Evolutionary conservation across 2,888 invertebrate genomes (phyloP), one percentile per base, ranked within the genome.

Genomic region (Vanessa cardui): DNA sequence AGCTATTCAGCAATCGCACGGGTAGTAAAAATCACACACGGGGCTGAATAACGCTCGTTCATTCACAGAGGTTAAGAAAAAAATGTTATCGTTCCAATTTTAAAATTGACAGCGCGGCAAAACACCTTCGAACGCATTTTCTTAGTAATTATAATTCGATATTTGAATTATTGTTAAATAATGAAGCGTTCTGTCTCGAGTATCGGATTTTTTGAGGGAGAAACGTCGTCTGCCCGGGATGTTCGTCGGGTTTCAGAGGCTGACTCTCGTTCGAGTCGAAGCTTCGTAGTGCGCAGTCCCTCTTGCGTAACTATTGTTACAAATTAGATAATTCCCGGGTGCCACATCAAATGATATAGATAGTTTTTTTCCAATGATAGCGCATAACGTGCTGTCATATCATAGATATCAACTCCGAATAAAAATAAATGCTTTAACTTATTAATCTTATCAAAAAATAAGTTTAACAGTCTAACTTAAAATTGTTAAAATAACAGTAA

Each of bases 241-340:
- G 83, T 85, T 80, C 79, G 81, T 72, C 85, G 83, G 84, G 86
- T 78, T 85, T 81, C 88, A 83, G 90, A 86, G 87, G 88, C 90
- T 87, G 90, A 86, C 81, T 90, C 88, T 78, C 79, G 82, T 80
- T 78, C 80, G 83, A 80, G 81, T 90, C 82, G 92, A 87, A 90
- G 90, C 89, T 87, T 76, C 90, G 77, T 89, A 89, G 71, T 83
- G 83, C 81, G 74, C 79, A 83, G 84, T 85, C 86, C 87, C 90
- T 88, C 90, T 92, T 92, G 92, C 92, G 91, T 92, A 92, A 92
- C 90, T 86, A 87, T 85, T 85, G 83, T 85, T 83, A 75, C 77
- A 80, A 82, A 83, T 82, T 83, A 76, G 79, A 79, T 75, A 77
- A 77, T 76, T 74, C 73, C 63, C 70, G 49, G 63, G 63, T 54